Base-by-base conservation (phyloP, 2,888 invertebrate species). In the Gandaritis pyraliata region DNA sequence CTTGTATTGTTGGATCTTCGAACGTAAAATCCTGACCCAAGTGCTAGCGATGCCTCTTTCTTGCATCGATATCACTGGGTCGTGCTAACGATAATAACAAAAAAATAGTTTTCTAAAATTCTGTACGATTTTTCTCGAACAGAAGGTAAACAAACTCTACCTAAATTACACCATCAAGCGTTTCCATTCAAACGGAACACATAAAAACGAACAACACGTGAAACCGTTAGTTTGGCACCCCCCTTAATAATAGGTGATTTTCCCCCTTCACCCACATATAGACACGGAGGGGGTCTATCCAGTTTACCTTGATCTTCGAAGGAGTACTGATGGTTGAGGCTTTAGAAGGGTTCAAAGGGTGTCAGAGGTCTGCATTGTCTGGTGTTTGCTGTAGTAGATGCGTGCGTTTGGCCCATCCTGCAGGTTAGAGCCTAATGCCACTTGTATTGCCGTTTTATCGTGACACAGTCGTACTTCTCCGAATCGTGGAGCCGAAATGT, bases 181-280 rank as follows among this genome's bases (percentile, higher is more conserved):
- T 75, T 77, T 77, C 80, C 77, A 80, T 82, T 84, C 80, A 78
- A 89, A 87, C 82, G 86, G 80, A 85, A 83, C 84, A 83, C 85
- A 87, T 88, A 90, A 90, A 89, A 89, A 87, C 81, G 83, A 84
- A 85, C 82, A 87, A 87, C 87, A 87, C 86, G 85, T 85, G 82
- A 81, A 86, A 81, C 82, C 86, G 86, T 90, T 89, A 88, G 83
- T 87, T 87, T 87, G 83, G 85, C 89, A 89, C 90, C 90, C 88
- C 87, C 86, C 80, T 83, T 88, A 89, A 89, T 90, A 88, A 88
- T 88, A 86, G 88, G 86, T 86, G 87, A 89, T 88, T 87, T 83
- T 68, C 81, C 85, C 86, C 83, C 84, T 68, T 75, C 74, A 64
- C 81, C 79, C 81, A 78, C 80, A 76, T 77, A 79, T 74, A 78